Base-by-base conservation (phyloP, 1,140 invertebrate species). In the Drosophila elegans region DNA sequence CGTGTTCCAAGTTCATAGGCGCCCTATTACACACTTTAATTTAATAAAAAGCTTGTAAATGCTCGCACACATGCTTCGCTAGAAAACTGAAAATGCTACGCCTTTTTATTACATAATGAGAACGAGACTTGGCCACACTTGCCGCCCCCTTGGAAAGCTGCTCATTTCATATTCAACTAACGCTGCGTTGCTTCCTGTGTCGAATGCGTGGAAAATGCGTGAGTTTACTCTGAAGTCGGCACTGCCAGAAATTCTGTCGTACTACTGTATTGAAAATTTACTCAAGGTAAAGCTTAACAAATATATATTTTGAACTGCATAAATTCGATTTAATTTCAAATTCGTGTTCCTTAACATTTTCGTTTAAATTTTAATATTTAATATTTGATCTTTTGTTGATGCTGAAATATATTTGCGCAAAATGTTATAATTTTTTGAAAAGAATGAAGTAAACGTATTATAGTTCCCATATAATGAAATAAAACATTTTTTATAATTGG, bases 41-140 rank as follows among this genome's bases (percentile, higher is more conserved):
- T 86, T 88, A 86, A 86, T 86, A 86, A 88, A 85, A 88, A 88
- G 83, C 82, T 83, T 88, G 83, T 86, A 86, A 86, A 79, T 86
- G 82, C 75, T 60, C 88, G 62, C 83, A 76, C 82, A 83, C 75
- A 88, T 68, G 73, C 62, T 41, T 62, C 51, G 21, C 39, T n/a
- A 48, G 62, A 52, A 41, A 71, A 56, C 63, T 49, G 60, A 73
- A 73, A 71, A 59, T 25, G 80, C 73, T 79, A 88, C 83, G 84
- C 84, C 79, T 83, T 83, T 86, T 83, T 88, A 88, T 88, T 86
- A 88, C 79, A 73, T 86, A 86, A 86, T 83, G 79, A 86, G 83
- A 53, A 64, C 62, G 42, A 61, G 57, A 46, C 56, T 73, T 63
- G 41, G 73, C 59, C 49, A 63, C 61, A 62, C 71, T 66, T 73